Evolutionary conservation across 2,113 vertebrate genomes (phyloP), one percentile per base, ranked within the genome.

Genomic region (Oreotrochilus melanogaster): DNA sequence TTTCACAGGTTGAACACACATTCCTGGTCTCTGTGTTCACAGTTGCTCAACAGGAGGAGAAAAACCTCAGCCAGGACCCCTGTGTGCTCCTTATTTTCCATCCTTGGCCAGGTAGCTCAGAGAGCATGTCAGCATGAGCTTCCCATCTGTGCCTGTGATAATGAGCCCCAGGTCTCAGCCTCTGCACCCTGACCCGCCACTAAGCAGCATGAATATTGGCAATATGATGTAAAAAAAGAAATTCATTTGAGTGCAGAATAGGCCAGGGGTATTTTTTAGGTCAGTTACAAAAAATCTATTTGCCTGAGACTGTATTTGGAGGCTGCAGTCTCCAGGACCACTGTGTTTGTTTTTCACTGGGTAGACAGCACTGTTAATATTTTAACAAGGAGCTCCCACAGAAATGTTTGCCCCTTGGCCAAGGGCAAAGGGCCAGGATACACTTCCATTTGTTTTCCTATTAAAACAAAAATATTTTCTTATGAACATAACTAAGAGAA

Each of bases 391-490:
- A 95, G 79, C 82, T 94, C 75, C 57, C 85, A 95, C 64, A 92
- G 82, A 93, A 94, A 93, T 81, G 69, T 88, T 86, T 90, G 67
- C 95, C 93, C 71, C 64, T 86, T 94, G 89, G 75, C 92, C 89
- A 89, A 93, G 78, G 78, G 78, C 84, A 92, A 93, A 89, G 51
- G 81, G 66, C 92, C 71, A 88, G 81, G 81, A 95, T 22, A 93
- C 56, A 85, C 90, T 91, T 93, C 67, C 85, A 92, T 88, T 82
- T 93, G 92, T 95, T 96, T 96, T 96, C 60, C 56, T 79, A 86
- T 74, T 95, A 94, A 95, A 95, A 76, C 88, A 95, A 95, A 96
- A 97, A 93, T 93, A 95, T 93, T 96, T 95, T 93, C 71, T 67
- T 94, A 88, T 8, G 88, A 56, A 90, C 67, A 96, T 93, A 96